phyloP scores from a whole-genome alignment of 2,888 invertebrate species.

The Gibbula magus region DNA sequence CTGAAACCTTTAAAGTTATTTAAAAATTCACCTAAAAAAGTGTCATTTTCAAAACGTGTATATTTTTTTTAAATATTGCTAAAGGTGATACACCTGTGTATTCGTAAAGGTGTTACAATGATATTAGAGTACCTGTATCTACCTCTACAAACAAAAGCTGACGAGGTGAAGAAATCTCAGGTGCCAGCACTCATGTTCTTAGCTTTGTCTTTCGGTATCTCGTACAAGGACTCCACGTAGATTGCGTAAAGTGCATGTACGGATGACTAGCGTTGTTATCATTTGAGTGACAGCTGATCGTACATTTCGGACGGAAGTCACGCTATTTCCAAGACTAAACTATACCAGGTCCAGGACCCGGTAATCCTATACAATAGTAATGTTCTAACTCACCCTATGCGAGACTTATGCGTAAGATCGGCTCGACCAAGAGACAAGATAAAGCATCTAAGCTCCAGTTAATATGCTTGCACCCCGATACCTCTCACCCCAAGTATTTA shows the following conservation, averaged over 20 bases:
- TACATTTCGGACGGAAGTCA: background rate
- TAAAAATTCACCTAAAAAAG: too few relatives aligned
- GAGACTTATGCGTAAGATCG: background rate
- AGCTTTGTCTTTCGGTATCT: background rate
- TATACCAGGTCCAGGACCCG: background rate
- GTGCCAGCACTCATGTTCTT: background rate
- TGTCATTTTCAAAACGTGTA: too few relatives aligned
- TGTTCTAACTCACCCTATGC: slow-evolving; percentile 12
- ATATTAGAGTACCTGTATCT: slow-evolving; percentile 10
- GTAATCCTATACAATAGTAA: slow-evolving; percentile 13
- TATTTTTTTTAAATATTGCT: background rate
- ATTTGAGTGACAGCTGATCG: background rate
- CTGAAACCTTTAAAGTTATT: too few relatives aligned
- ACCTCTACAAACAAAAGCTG: slow-evolving; percentile 7
- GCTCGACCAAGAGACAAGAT: background rate
- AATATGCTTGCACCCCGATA: slow-evolving; percentile 11
- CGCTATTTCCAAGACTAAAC: slow-evolving; percentile 4
- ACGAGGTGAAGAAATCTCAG: slow-evolving; percentile 18
- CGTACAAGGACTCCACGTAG: background rate
- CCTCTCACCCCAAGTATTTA: background rate
- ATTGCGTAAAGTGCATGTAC: background rate
- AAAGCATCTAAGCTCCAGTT: background rate
- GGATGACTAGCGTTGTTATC: slow-evolving; percentile 17
- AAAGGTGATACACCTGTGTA: slow-evolving; percentile 6
- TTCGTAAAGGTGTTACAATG: background rate